These are phyloP conservation scores for Pantherophis guttatus DNA, from an alignment of 2,113 vertebrate genomes.

Conservation along the genomic window DNA sequence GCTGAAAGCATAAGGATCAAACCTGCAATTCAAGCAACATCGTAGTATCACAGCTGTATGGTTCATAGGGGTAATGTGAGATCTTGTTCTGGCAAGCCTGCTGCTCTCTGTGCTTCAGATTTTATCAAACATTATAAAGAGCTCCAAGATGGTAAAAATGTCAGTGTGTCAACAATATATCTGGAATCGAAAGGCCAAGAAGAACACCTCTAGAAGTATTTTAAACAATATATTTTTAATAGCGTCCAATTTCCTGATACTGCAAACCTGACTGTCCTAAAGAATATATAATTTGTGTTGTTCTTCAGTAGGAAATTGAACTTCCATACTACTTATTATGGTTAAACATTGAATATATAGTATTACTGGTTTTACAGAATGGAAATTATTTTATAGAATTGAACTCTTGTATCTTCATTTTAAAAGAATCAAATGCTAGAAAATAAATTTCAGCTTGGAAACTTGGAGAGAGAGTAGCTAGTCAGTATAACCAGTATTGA, in stretches of 20 bases:
- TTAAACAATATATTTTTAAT: not conserved
- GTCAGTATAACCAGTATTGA: not conserved
- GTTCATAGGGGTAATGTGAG: not conserved
- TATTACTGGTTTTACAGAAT: not conserved
- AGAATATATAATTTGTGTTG: not conserved
- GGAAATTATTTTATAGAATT: not conserved
- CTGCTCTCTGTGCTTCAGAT: constrained; percentile 1
- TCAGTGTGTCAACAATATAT: not conserved
- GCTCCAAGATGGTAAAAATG: not conserved
- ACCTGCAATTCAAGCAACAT: not conserved
- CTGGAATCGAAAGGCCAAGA: not conserved
- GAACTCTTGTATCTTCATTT: not conserved
- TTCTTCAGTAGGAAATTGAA: not conserved
- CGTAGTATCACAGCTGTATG: constrained; percentile 3
- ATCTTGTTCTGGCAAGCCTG: not conserved
- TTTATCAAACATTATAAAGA: not conserved
- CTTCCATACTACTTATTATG: not conserved
- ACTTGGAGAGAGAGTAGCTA: not conserved
- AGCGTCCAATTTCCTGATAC: not conserved
- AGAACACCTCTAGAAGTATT: not conserved
- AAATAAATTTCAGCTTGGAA: not conserved
- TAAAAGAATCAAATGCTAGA: not conserved
- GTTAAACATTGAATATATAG: not conserved
- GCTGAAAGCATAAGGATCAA: constrained; percentile 28
- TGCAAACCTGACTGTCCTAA: not conserved